Base-by-base conservation (phyloP, 2,797 vertebrate genomes). In the Micropoecilia bifurca region DNA sequence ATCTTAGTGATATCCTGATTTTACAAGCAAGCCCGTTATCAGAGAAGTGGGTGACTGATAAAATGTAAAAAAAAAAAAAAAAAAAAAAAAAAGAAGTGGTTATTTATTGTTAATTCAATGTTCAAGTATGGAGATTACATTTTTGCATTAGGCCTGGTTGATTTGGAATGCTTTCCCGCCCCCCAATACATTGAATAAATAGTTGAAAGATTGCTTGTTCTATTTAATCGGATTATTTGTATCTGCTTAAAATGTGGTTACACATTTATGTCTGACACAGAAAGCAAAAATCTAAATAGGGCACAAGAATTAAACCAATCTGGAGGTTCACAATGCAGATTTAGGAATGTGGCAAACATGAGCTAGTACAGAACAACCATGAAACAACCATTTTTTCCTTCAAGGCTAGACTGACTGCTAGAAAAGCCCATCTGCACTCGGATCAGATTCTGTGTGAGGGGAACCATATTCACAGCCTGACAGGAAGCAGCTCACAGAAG, bases 381-480 rank as follows among this genome's bases (percentile, higher is more conserved):
- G 76, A 73, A 72, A 30, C n/a, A n/a, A n/a, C n/a, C n/a, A 25
- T n/a, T 25, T 78, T 79, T 73, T 75, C 77, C 79, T 85, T 81
- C 77, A 80, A 87, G 75, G 80, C 78, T 75, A 86, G 79, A 89
- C 83, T 73, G 68, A 88, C 83, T 73, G 71, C 85, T 84, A 91
- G 88, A 93, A 93, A 93, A 88, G 88, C 89, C 95, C 94, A 94
- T 93, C 93, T 95, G 95, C 95, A 91, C 81, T 80, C 80, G 86
- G 92, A 83, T 84, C 92, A 91, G 90, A 93, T 94, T 96, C 91
- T 95, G 96, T 96, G 95, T 95, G 89, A 83, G 89, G 95, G 68
- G 94, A 96, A 96, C 85, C 81, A 88, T 93, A 96, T 96, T 96
- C 93, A 94, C 92, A 91, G 96, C 94, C 94, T 95, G 95, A 95